These are phyloP conservation scores for Lutraria rhynchaena DNA, from an alignment of 1,140 invertebrate genomes.

Conservation along the genomic window DNA sequence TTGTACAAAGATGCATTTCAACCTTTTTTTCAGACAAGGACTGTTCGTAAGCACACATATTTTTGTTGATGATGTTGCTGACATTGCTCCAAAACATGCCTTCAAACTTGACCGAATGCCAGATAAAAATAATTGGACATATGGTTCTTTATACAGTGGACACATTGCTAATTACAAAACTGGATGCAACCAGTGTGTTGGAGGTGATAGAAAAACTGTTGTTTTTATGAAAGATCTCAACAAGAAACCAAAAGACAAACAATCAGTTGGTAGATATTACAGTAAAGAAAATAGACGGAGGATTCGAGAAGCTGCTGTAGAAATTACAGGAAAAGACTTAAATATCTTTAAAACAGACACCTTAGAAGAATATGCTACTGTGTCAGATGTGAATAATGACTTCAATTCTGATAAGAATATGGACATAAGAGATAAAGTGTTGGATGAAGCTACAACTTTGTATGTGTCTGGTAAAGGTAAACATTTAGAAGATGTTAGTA, in stretches of 20 bases:
- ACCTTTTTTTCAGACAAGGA: slow-evolving; percentile 48
- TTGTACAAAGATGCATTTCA: too few species aligned
- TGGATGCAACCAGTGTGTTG: slow-evolving; percentile 61
- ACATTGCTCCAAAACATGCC: slow-evolving; percentile 75
- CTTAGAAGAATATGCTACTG: neutral
- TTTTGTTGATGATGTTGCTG: slow-evolving; percentile 77
- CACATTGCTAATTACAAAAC: slow-evolving; percentile 77
- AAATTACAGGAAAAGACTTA: slow-evolving; percentile 3
- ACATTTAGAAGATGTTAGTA: slow-evolving; percentile 3
- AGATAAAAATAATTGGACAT: slow-evolving; percentile 78
- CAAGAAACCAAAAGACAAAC: slow-evolving; percentile 55
- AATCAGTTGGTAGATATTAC: slow-evolving; percentile 65
- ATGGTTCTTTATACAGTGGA: slow-evolving; percentile 78
- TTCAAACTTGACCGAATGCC: slow-evolving; percentile 78
- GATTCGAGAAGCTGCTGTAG: slow-evolving; percentile 35
- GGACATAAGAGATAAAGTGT: slow-evolving; percentile 62
- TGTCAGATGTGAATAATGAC: slow-evolving; percentile 17
- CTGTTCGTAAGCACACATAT: slow-evolving; percentile 65
- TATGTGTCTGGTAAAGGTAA: slow-evolving; percentile 71
- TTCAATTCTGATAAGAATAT: slow-evolving; percentile 9
- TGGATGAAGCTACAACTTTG: slow-evolving; percentile 67
- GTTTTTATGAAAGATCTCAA: slow-evolving; percentile 53
- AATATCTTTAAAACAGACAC: too few species aligned
- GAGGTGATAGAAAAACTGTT: slow-evolving; percentile 14
- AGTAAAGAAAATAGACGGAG: slow-evolving; percentile 66